Evolutionary conservation across 2,797 vertebrate genomes (phyloP).

Genomic region (Alosa sapidissima): DNA sequence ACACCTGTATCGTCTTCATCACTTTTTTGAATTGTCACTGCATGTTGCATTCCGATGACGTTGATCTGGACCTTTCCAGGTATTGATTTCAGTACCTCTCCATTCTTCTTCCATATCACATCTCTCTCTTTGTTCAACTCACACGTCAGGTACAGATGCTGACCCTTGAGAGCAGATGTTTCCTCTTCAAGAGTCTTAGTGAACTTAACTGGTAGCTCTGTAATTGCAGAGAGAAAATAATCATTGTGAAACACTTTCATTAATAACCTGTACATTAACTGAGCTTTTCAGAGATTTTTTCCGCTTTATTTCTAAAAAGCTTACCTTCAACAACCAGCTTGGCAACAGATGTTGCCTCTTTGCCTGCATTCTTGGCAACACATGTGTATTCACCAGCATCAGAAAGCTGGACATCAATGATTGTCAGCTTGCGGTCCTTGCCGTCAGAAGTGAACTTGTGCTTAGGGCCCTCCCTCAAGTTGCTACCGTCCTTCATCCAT

Average conservation of each 20-base stretch:
- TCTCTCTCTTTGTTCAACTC: conserved; percentile 94
- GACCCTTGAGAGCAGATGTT: conserved; percentile 84
- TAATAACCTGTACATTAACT: neutral
- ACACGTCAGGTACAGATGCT: conserved; percentile 91
- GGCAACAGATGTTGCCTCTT: conserved; percentile 91
- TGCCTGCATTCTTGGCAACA: conserved; percentile 89
- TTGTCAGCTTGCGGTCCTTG: conserved; percentile 92
- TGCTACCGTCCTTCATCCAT: conserved; percentile 97
- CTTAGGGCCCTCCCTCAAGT: conserved; percentile 92
- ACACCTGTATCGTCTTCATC: conserved; percentile 82
- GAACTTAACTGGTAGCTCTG: conserved; percentile 90
- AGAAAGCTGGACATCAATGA: conserved; percentile 95
- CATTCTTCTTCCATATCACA: conserved; percentile 90
- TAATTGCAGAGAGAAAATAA: neutral
- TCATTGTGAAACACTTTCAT: neutral
- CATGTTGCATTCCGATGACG: conserved; percentile 87
- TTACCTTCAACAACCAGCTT: conserved; percentile 97
- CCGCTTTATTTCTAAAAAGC: conserved; percentile 18
- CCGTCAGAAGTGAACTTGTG: conserved; percentile 94
- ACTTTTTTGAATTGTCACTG: conserved; percentile 84
- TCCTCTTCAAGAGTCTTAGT: conserved; percentile 90
- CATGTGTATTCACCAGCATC: conserved; percentile 97
- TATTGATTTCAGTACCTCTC: conserved; percentile 73
- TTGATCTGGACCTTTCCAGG: conserved; percentile 86
- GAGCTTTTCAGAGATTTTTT: neutral